A percentile compares a stretch with the other conserved stretches of the same genome.
phyloP scores from a whole-genome alignment of 2,888 invertebrate species.

The Priocnemis perturbator region DNA sequence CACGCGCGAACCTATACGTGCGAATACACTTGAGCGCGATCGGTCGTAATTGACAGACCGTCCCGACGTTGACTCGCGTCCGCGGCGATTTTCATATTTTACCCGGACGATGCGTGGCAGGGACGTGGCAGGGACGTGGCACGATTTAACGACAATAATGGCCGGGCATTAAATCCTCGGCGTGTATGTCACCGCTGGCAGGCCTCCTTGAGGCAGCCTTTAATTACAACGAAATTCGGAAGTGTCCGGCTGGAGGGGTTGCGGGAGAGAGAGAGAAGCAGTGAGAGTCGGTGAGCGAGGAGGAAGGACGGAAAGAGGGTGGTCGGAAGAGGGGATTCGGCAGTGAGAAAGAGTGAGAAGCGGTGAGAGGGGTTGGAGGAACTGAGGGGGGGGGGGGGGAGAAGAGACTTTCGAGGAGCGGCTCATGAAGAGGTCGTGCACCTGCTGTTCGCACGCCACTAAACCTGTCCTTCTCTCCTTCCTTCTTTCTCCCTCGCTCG shows the following conservation, averaged over 20 bases:
- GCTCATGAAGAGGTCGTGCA: slow-evolving; percentile 68
- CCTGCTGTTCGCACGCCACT: slow-evolving; percentile 70
- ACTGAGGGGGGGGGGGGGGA: slow-evolving; percentile 27
- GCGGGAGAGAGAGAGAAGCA: neutral
- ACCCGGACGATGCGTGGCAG: neutral
- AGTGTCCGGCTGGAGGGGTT: slow-evolving; percentile 49
- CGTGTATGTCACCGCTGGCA: slow-evolving; percentile 35
- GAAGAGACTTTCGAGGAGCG: slow-evolving; percentile 43
- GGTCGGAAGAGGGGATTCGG: neutral
- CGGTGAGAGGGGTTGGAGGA: slow-evolving; percentile 20
- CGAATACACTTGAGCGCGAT: neutral
- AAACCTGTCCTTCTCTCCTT: slow-evolving; percentile 33
- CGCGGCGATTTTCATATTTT: slow-evolving; percentile 19
- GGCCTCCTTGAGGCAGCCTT: slow-evolving; percentile 36
- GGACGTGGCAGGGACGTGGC: neutral
- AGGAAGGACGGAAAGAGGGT: slow-evolving; percentile 12
- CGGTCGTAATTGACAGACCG: slow-evolving; percentile 36
- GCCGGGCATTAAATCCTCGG: slow-evolving; percentile 37
- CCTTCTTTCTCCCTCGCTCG: slow-evolving; percentile 15
- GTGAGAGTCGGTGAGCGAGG: slow-evolving; percentile 20
- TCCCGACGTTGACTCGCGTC: neutral
- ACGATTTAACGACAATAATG: slow-evolving; percentile 39
- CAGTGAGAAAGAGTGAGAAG: slow-evolving; percentile 20
- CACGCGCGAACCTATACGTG: no score
- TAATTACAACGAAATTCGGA: slow-evolving; percentile 64